A percentile compares a stretch with the other conserved stretches of the same genome.
Conservation (phyloP, 53 echinoderm and acorn worm species). For the Actinopyga echinites region DNA sequence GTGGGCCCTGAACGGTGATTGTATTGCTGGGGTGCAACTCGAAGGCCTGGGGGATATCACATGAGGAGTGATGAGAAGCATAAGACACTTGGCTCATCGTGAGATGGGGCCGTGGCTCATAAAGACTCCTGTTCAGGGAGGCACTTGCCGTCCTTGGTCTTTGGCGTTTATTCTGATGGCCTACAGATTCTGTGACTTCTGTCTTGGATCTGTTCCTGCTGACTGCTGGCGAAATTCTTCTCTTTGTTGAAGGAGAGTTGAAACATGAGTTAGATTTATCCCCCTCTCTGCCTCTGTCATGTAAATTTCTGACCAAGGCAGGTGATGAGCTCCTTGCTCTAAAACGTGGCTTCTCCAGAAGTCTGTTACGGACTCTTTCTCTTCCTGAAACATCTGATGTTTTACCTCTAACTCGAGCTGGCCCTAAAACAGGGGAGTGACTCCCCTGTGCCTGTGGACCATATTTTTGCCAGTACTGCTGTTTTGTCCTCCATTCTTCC, state of each 20-base stretch:
- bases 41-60: conserved; percentile 69
- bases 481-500: conserved; percentile 17
- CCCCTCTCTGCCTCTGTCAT: background rate
- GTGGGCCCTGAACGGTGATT: conserved; percentile 69
- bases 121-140: conserved; percentile 30
- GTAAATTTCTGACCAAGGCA: background rate
- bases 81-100: conserved; percentile 64
- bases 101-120: conserved; percentile 50
- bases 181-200: background rate
- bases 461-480: background rate
- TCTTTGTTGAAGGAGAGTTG: background rate
- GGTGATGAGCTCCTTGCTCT: conserved; percentile 26
- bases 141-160: background rate
- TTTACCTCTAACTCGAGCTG: background rate
- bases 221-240: background rate
- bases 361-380: background rate
- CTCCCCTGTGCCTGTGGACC: background rate
- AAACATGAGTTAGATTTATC: background rate
- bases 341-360: background rate
- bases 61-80: conserved; percentile 49
- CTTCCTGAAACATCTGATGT: background rate
- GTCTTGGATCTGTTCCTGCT: background rate
- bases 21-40: conserved; percentile 71
- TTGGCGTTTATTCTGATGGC: background rate
- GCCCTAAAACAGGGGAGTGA: background rate